Conservation (phyloP, 2,888 invertebrate genomes). For the Rhagonycha fulva region DNA sequence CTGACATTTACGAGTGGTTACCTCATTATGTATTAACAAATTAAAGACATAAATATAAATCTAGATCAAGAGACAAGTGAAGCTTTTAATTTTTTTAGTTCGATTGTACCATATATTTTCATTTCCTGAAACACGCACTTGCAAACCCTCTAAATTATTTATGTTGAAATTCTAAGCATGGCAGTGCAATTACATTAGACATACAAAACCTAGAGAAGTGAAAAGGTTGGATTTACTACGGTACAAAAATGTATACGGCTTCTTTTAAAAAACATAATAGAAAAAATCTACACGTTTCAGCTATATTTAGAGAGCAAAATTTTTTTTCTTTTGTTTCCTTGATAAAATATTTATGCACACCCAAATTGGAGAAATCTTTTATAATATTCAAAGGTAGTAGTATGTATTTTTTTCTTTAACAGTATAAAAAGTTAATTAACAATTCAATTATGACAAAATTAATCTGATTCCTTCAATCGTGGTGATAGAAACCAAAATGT, state of each 20-base stretch:
- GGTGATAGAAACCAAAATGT: not conserved
- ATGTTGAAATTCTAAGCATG: slow-evolving; percentile 6
- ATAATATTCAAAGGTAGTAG: not conserved
- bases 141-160: slow-evolving; percentile 5
- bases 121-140: slow-evolving; percentile 12
- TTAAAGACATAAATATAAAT: not conserved
- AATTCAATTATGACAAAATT: not conserved
- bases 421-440: too few relatives aligned
- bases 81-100: slow-evolving; percentile 8
- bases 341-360: not conserved
- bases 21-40: not conserved
- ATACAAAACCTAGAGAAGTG: not conserved
- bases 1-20: not conserved
- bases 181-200: slow-evolving; percentile 6
- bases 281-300: not conserved
- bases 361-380: not conserved
- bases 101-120: slow-evolving; percentile 6
- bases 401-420: not conserved
- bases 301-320: not conserved
- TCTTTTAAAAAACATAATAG: not conserved
- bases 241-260: not conserved
- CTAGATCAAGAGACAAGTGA: slow-evolving; percentile 2
- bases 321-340: not conserved
- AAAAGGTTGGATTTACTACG: not conserved
- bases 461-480: not conserved